phyloP scores from a whole-genome alignment of 2,113 vertebrate species.

The Lasiurus borealis region DNA sequence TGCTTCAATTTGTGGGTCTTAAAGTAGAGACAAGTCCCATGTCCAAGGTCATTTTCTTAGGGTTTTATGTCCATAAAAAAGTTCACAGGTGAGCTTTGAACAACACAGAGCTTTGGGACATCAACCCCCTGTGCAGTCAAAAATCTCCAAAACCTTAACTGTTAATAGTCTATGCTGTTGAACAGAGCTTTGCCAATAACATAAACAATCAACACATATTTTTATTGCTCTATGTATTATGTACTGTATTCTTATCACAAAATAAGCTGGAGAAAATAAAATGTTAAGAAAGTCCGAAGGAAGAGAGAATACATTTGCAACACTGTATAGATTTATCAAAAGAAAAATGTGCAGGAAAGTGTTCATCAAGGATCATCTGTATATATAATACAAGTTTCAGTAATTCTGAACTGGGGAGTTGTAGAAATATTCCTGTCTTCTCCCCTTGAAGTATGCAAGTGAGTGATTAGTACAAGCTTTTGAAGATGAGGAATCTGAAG shows the following conservation, averaged over 20 bases:
- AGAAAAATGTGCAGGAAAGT: not conserved
- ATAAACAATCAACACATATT: not conserved
- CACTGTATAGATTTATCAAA: not conserved
- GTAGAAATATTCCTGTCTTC: constrained; percentile 45
- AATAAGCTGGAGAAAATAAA: not conserved
- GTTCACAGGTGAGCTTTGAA: not conserved
- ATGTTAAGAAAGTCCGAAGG: not conserved
- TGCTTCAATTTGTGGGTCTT: not conserved
- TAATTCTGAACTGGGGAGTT: constrained; percentile 12
- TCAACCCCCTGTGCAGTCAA: not conserved
- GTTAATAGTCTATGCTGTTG: not conserved
- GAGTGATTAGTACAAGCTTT: constrained; percentile 13
- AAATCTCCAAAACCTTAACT: not conserved
- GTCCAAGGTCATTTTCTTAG: constrained; percentile 3
- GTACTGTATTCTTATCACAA: not conserved
- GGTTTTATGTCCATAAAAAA: constrained; percentile 20
- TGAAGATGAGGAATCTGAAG: constrained; percentile 4
- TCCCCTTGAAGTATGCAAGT: not conserved
- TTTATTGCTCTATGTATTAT: not conserved
- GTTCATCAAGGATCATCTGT: not conserved
- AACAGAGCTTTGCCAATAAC: not conserved
- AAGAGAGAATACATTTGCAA: not conserved
- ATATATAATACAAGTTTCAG: constrained; percentile 40
- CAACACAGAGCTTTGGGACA: not conserved
- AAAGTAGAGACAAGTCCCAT: not conserved